phyloP scores from a whole-genome alignment of 2,797 vertebrate genomes.

The Agapornis canus region DNA sequence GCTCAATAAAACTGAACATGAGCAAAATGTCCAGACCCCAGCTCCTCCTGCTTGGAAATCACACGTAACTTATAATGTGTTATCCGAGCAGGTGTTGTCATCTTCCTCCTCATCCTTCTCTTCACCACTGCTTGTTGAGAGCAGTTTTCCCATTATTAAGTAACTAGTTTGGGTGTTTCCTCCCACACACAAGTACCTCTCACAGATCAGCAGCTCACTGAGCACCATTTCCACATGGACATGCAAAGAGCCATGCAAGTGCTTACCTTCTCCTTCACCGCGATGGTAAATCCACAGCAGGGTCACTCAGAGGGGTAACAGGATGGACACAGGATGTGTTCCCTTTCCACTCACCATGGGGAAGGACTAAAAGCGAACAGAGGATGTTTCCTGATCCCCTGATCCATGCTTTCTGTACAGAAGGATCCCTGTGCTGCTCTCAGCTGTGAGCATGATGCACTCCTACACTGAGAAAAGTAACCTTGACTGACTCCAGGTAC shows the following conservation, averaged over 20 bases:
- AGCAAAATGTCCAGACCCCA: background rate
- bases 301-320: rapidly evolving
- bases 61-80: background rate
- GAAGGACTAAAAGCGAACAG: background rate
- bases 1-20: background rate
- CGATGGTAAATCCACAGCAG: background rate
- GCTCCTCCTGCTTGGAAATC: background rate
- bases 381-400: background rate
- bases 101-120: background rate
- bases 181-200: background rate
- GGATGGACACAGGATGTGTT: background rate
- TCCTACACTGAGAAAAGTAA: background rate
- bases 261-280: background rate
- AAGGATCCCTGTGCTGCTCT: background rate
- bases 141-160: background rate
- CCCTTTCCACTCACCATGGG: background rate
- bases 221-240: background rate
- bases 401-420: background rate
- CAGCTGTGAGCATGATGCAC: background rate
- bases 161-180: background rate
- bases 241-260: rapidly evolving
- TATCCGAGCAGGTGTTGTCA: background rate
- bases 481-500: background rate
- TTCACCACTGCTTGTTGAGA: background rate
- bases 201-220: background rate